These are phyloP conservation scores for Pipistrellus pygmaeus DNA, from an alignment of 2,797 vertebrate genomes.

Conservation along the genomic window DNA sequence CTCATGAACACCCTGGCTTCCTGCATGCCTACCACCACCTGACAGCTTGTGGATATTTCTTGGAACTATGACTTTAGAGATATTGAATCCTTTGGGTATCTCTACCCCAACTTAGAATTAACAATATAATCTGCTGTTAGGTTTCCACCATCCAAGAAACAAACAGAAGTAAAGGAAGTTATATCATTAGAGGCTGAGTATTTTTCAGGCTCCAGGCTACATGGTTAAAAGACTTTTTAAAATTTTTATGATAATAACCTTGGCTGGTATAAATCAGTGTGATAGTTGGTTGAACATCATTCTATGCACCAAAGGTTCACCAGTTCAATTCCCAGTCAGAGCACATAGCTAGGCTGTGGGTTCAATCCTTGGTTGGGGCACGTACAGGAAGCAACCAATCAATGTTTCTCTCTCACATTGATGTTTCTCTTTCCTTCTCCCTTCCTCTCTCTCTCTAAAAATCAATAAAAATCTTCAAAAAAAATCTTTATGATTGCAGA, in stretches of 20 bases:
- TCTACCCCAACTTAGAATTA: not conserved
- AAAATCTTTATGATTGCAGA: not conserved
- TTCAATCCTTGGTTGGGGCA: not conserved
- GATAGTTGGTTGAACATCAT: not conserved
- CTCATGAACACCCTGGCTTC: constrained; percentile 2
- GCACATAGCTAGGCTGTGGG: not conserved
- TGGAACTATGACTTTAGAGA: not conserved
- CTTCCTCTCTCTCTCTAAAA: not conserved
- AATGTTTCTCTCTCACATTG: not conserved
- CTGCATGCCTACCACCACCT: constrained; percentile 41
- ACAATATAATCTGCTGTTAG: not conserved
- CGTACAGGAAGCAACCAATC: not conserved
- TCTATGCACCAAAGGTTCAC: not conserved
- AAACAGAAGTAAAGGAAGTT: not conserved
- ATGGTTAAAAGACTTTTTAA: not conserved
- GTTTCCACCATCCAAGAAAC: not conserved
- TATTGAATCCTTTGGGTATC: not conserved
- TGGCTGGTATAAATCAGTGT: not conserved
- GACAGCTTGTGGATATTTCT: constrained; percentile 4
- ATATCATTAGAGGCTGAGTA: not conserved
- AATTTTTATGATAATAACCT: not conserved
- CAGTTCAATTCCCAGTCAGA: not conserved
- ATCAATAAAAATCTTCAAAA: not conserved
- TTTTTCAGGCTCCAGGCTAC: not conserved
- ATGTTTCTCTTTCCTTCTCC: not conserved